A percentile compares a stretch with the other conserved stretches of the same genome.
These are phyloP conservation scores for Hemithea aestivaria DNA, from an alignment of 2,888 invertebrate genomes.

Conservation along the genomic window DNA sequence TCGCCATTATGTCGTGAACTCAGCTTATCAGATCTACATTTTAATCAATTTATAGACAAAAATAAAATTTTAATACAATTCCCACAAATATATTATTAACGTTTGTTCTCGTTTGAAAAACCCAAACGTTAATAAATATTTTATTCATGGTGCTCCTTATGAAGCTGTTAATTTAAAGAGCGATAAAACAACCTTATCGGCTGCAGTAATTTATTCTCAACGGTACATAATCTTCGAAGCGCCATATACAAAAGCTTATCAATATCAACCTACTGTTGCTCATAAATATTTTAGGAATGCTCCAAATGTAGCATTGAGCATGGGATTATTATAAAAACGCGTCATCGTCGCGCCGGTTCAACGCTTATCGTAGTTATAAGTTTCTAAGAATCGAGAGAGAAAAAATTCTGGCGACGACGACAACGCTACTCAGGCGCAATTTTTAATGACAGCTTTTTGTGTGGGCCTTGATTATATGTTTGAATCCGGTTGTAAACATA, in stretches of 20 bases:
- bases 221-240: slow-evolving; percentile 33
- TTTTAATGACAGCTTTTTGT: slow-evolving; percentile 36
- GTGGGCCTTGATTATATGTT: slow-evolving; percentile 20
- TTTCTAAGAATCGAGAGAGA: slow-evolving; percentile 52
- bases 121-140: no score
- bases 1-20: no score
- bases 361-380: slow-evolving; percentile 53
- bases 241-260: slow-evolving; percentile 40
- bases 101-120: no score
- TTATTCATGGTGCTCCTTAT: slow-evolving; percentile 9
- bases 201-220: slow-evolving; percentile 29
- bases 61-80: no score
- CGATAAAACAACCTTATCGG: slow-evolving; percentile 25
- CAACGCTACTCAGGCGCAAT: slow-evolving; percentile 33
- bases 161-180: slow-evolving; percentile 28
- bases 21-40: no score
- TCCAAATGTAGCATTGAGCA: slow-evolving; percentile 37
- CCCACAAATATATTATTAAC: no score
- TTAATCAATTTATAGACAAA: no score
- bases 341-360: slow-evolving; percentile 38
- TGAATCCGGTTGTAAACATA: slow-evolving; percentile 18
- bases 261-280: slow-evolving; percentile 24
- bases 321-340: slow-evolving; percentile 47
- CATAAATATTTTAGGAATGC: slow-evolving; percentile 34
- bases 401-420: slow-evolving; percentile 41